Percentiles rank a stretch among this genome's conserved stretches.
phyloP scores from a whole-genome alignment of 2,888 invertebrate species.

The Cephonodes hylas region DNA sequence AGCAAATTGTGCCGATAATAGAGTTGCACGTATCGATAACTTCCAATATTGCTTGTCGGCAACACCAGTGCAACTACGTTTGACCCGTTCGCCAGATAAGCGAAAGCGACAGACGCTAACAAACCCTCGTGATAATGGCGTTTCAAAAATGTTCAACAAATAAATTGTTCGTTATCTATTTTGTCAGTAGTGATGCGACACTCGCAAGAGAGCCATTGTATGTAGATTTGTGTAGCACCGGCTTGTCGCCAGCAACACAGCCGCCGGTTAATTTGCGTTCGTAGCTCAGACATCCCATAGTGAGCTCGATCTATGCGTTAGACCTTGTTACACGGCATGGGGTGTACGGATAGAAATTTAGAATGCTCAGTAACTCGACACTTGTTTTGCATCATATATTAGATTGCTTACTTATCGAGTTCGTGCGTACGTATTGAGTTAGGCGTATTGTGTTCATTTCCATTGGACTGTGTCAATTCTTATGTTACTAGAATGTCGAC shows the following conservation, averaged over 20 bases:
- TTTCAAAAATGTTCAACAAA: slow-evolving; percentile 33
- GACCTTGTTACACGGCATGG: slow-evolving; percentile 73
- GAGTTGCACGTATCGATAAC: slow-evolving; percentile 25
- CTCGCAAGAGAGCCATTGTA: slow-evolving; percentile 43
- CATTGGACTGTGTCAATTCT: slow-evolving; percentile 85
- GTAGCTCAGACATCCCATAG: slow-evolving; percentile 45
- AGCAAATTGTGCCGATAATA: slow-evolving; percentile 39
- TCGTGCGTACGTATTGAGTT: slow-evolving; percentile 39
- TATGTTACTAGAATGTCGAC: slow-evolving; percentile 83
- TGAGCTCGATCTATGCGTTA: slow-evolving; percentile 73
- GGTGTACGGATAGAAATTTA: slow-evolving; percentile 42
- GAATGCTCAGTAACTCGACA: slow-evolving; percentile 49
- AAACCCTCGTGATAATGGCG: background rate
- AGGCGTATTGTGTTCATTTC: slow-evolving; percentile 68
- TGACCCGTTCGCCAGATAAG: slow-evolving; percentile 15
- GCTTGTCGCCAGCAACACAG: background rate
- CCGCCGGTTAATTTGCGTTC: slow-evolving; percentile 22
- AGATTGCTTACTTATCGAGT: slow-evolving; percentile 54
- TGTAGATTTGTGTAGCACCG: slow-evolving; percentile 36
- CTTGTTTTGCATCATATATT: slow-evolving; percentile 64
- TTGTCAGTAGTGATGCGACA: slow-evolving; percentile 36
- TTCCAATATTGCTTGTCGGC: slow-evolving; percentile 23
- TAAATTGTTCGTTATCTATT: slow-evolving; percentile 26
- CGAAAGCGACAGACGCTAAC: background rate
- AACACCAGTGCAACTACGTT: slow-evolving; percentile 5